phyloP scores from a whole-genome alignment of 2,888 invertebrate species.

The Sinohyriopsis cumingii region DNA sequence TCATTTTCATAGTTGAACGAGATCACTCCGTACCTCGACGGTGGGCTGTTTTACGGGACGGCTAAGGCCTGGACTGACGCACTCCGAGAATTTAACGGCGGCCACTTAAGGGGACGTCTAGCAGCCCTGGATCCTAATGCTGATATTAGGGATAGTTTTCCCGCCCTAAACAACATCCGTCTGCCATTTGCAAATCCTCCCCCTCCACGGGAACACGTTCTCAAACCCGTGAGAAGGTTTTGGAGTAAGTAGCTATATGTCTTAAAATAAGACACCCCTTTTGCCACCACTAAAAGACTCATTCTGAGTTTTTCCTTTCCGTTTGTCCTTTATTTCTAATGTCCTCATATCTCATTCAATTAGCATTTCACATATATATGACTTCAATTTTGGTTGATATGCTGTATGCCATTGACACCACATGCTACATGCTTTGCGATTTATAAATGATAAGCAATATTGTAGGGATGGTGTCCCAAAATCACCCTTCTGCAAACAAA shows the following conservation, averaged over 20 bases:
- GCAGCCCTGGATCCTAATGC: constrained; percentile 72
- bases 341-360: no score
- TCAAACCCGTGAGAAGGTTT: constrained; percentile 56
- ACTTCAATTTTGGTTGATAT: no score
- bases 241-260: constrained; percentile 41
- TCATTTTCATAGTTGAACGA: constrained; percentile 80
- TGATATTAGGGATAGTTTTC: constrained; percentile 42
- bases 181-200: constrained; percentile 62
- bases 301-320: no score
- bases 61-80: constrained; percentile 98
- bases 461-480: no score
- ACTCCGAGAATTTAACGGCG: constrained; percentile 83
- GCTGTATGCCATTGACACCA: no score
- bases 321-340: no score
- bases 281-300: no score
- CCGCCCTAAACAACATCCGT: constrained; percentile 48
- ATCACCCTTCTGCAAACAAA: no score
- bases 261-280: no score
- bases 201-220: constrained; percentile 50
- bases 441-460: no score
- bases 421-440: no score
- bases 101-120: constrained; percentile 76
- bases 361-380: no score
- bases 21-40: constrained; percentile 98
- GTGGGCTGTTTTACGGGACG: constrained; percentile 97